Conservation (phyloP, 2,888 invertebrate species). For the Buathra laborator region DNA sequence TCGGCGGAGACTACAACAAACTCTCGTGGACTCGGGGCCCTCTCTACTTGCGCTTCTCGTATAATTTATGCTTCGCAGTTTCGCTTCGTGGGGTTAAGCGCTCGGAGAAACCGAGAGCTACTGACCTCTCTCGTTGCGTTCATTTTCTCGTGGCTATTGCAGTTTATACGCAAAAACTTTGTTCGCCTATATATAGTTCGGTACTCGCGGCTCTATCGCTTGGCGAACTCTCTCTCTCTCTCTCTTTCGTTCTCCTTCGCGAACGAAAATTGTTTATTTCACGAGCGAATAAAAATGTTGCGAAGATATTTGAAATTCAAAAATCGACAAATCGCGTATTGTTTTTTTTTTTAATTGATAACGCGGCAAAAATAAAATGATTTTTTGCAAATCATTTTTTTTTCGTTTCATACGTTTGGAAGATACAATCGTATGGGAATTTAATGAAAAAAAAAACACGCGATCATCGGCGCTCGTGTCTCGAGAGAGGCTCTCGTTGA, state of each 20-base stretch:
- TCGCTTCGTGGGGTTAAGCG: background rate
- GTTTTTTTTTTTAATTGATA: too few relatives aligned
- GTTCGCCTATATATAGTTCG: background rate
- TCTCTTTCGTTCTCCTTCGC: too few relatives aligned
- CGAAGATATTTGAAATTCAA: too few relatives aligned
- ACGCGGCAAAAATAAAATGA: too few relatives aligned
- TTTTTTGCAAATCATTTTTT: too few relatives aligned
- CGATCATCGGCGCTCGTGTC: background rate
- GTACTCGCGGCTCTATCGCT: background rate
- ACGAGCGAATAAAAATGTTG: too few relatives aligned
- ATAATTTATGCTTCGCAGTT: constrained; percentile 25
- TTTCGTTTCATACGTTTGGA: too few relatives aligned
- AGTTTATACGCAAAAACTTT: constrained; percentile 17
- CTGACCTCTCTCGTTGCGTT: background rate
- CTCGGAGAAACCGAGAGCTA: constrained; percentile 3
- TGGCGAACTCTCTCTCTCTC: too few relatives aligned
- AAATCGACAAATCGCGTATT: too few relatives aligned
- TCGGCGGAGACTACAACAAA: constrained; percentile 5
- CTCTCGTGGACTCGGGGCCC: constrained; percentile 1
- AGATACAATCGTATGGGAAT: background rate
- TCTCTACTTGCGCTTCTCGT: constrained; percentile 11
- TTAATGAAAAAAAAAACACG: background rate
- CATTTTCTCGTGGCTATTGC: constrained; percentile 1
- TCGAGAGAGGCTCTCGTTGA: background rate
- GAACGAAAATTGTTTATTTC: too few relatives aligned